phyloP scores from a whole-genome alignment of 2,113 vertebrate species.

The Tragelaphus scriptus region DNA sequence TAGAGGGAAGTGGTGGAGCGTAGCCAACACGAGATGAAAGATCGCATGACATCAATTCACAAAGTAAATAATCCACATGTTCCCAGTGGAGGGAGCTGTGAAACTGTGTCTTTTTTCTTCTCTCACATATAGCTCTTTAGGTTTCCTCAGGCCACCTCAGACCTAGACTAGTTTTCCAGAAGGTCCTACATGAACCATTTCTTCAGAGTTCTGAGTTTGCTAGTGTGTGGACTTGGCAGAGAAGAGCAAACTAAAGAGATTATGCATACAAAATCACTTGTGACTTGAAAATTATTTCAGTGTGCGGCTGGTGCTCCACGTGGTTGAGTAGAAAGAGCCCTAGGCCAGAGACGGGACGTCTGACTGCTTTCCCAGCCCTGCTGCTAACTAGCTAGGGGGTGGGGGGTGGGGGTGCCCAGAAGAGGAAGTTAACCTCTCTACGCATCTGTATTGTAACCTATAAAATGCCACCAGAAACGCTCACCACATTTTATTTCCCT shows the following conservation, averaged over 20 bases:
- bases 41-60: not conserved
- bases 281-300: not conserved
- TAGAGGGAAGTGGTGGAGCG: not conserved
- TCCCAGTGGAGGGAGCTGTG: not conserved
- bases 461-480: not conserved
- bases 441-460: not conserved
- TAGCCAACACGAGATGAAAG: not conserved
- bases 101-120: not conserved
- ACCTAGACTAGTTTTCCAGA: constrained; percentile 17
- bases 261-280: not conserved
- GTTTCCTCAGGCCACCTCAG: not conserved
- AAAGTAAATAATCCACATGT: constrained; percentile 28
- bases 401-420: not conserved
- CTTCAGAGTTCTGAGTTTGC: not conserved
- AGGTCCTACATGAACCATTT: not conserved
- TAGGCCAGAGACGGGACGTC: not conserved
- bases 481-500: not conserved
- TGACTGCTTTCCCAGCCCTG: not conserved
- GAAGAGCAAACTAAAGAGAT: not conserved
- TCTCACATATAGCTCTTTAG: not conserved
- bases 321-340: not conserved
- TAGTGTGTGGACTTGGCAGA: not conserved
- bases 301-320: not conserved
- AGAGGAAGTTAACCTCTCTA: not conserved
- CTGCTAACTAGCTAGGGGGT: not conserved